Evolutionary conservation across 2,113 vertebrate species (phyloP), one percentile per base, ranked within the genome.

Genomic region (Laticauda laticaudata): DNA sequence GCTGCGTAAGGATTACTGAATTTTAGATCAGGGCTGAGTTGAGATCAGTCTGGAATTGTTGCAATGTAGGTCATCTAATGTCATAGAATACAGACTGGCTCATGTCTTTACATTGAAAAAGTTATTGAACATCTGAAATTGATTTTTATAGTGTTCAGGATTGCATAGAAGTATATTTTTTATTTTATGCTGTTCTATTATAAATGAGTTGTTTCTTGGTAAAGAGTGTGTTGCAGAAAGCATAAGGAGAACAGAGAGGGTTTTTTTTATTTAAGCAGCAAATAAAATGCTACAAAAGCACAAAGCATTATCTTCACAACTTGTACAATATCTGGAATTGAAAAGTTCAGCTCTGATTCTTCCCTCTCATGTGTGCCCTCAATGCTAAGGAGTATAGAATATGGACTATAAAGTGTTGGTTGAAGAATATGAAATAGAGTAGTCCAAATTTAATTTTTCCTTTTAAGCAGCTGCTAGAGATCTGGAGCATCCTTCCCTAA

Each of bases 21-120:
- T 81, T 26, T 94, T 53, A 90, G 0, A 48, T 0, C 1, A 48
- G 21, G 88, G 86, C 21, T 0, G 0, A 45, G 91, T 89, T 21
- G 94, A 81, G 57, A 85, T 48, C 43, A 86, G 87, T 18, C 51
- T 93, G 86, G 23, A 15, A 34, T 21, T 34, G 85, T 3, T 95
- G 90, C 92, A 91, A 29, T 57, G 34, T 21, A 45, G 61, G 10
- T 56, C 39, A 54, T 51, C 4, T 15, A 43, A 43, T 39, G 21
- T 61, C 56, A 23, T 5, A 20, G 29, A 34, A 1, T 87, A 86
- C 5, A 14, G 26, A 89, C 53, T 7, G 24, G 29, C 21, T 45
- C 0, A 14, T 29, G 23, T 85, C 53, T 85, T 55, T 23, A 20
- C 48, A 64, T 39, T 12, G 18, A 6, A 87, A 34, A 34, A 87